Base-by-base conservation (phyloP, 2,888 invertebrate species). In the Neoitamus cyanurus region DNA sequence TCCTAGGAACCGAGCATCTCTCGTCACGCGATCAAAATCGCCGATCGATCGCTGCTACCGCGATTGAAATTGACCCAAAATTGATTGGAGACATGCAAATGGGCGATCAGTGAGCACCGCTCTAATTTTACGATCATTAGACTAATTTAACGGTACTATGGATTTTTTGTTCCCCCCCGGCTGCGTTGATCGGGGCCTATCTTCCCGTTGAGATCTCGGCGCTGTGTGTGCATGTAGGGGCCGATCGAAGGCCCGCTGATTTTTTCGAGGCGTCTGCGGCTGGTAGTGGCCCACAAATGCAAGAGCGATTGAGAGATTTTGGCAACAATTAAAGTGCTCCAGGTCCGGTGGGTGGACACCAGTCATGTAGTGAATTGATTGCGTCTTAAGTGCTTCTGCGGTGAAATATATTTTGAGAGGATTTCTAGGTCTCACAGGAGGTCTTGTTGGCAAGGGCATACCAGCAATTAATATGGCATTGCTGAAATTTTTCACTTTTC, bases 11-110 rank as follows among this genome's bases (percentile, higher is more conserved):
- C 31, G 70, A 37, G 25, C 11, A 20, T 70, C 15, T 69, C 20
- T 15, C n/a, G 70, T 69, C 83, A 83, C 83, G 83, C 83, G 83
- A 83, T 83, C 69, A n/a, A 6, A 4, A 6, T 3, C 28, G 69
- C 25, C 37, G 11, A 83, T 68, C 68, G 69, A 83, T 83, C 20
- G 85, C 82, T 85, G 84, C 85, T 25, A 58, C 58, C 58, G 42
- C 73, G 84, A 85, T 85, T 20, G 30, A 20, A 77, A 80, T 46
- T 42, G 28, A 31, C 69, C 68, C 9, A 46, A 83, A 80, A 85
- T 85, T 84, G 84, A 84, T 85, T 82, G 84, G 42, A 82, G 72
- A 80, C 85, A 85, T 85, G 85, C 85, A 85, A 85, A 85, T 84
- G 80, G 75, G 58, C 84, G 68, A 85, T 85, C 80, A 83, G 75